A percentile compares a stretch with the other conserved stretches of the same genome.
phyloP scores from a whole-genome alignment of 2,113 vertebrate species.

The Thunnus thynnus region DNA sequence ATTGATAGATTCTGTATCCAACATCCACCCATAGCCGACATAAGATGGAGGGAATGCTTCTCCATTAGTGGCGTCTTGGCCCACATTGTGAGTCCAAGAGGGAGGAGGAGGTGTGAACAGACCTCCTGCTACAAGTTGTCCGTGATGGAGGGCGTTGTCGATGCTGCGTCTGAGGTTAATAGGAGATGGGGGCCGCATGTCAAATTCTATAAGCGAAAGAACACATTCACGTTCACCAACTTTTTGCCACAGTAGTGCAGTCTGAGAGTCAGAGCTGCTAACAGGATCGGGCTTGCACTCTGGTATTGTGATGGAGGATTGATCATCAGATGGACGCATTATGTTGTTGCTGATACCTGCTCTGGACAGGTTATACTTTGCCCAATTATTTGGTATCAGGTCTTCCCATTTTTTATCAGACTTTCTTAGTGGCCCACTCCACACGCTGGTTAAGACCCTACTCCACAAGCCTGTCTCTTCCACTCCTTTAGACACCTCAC shows the following conservation, averaged over 20 bases:
- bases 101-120: conserved; percentile 86
- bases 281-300: conserved; percentile 49
- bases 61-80: conserved; percentile 21
- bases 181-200: conserved; percentile 89
- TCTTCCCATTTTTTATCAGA: conserved; percentile 72
- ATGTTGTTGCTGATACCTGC: conserved; percentile 83
- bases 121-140: conserved; percentile 83
- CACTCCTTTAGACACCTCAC: conserved; percentile 17
- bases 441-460: conserved; percentile 82
- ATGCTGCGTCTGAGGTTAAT: conserved; percentile 91
- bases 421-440: conserved; percentile 72
- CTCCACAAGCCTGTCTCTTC: conserved; percentile 79
- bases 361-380: conserved; percentile 55
- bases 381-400: conserved; percentile 89
- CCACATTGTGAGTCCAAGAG: conserved; percentile 65
- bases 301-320: conserved; percentile 58
- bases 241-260: conserved; percentile 74
- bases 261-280: conserved; percentile 60
- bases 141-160: conserved; percentile 88
- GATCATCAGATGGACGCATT: conserved; percentile 81
- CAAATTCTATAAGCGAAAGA: conserved; percentile 89
- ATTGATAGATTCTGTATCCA: conserved; percentile 84
- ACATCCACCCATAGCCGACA: conserved; percentile 65
- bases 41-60: conserved; percentile 45
- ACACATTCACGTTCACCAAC: conserved; percentile 81